phyloP scores from a whole-genome alignment of 2,888 invertebrate genomes.

The Meteorus colon region DNA sequence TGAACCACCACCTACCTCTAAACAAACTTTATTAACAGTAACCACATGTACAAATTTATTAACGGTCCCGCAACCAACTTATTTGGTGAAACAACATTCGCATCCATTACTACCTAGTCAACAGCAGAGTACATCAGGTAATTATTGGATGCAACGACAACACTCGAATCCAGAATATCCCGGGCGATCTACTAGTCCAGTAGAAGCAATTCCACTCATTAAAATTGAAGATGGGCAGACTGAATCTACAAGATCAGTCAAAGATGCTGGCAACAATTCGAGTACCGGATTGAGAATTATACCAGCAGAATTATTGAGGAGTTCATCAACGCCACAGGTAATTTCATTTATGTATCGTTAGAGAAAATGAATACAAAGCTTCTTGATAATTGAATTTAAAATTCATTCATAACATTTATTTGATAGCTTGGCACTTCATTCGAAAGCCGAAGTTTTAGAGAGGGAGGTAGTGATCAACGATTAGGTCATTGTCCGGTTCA shows the following conservation, averaged over 20 bases:
- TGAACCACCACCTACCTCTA: slow-evolving; percentile 70
- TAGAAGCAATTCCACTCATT: slow-evolving; percentile 66
- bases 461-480: slow-evolving; percentile 71
- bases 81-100: slow-evolving; percentile 80
- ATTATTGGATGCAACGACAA: slow-evolving; percentile 74
- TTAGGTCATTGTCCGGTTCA: slow-evolving; percentile 90
- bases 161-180: slow-evolving; percentile 74
- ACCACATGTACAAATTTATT: slow-evolving; percentile 77
- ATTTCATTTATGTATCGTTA: slow-evolving; percentile 11
- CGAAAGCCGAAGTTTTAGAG: slow-evolving; percentile 44
- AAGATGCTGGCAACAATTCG: slow-evolving; percentile 57
- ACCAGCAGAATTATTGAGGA: slow-evolving; percentile 78
- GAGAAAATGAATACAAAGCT: not conserved
- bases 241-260: slow-evolving; percentile 48
- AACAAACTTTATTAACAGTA: slow-evolving; percentile 76
- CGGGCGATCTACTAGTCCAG: slow-evolving; percentile 63
- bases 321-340: slow-evolving; percentile 79
- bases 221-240: slow-evolving; percentile 62
- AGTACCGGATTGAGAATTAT: slow-evolving; percentile 72
- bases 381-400: not conserved
- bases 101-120: slow-evolving; percentile 80
- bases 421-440: slow-evolving; percentile 4
- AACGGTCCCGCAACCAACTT: slow-evolving; percentile 76
- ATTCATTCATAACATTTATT: not conserved
- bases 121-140: slow-evolving; percentile 67